Conservation (phyloP, 2,113 vertebrate species). For the Hemiscyllium ocellatum region DNA sequence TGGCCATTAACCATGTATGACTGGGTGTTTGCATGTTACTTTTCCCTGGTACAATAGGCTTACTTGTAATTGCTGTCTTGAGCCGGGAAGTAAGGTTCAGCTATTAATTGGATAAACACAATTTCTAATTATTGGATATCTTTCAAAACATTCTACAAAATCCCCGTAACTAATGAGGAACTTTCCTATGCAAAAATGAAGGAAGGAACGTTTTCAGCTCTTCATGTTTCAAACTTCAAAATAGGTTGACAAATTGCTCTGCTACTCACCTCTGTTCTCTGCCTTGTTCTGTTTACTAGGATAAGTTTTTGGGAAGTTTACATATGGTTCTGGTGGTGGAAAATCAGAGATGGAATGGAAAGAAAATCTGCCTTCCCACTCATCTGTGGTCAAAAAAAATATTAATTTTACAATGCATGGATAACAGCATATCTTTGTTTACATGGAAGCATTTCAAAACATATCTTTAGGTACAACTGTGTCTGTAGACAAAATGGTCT, state of each 20-base stretch:
- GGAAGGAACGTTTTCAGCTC: background rate
- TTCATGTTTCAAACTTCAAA: slow-evolving; percentile 12
- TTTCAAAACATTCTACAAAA: background rate
- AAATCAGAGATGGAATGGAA: slow-evolving; percentile 88
- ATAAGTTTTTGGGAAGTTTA: slow-evolving; percentile 77
- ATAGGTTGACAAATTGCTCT: background rate
- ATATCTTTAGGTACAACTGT: background rate
- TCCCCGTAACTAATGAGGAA: background rate
- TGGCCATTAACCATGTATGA: background rate
- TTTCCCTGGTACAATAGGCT: background rate
- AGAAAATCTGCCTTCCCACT: slow-evolving; percentile 87
- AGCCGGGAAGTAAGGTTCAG: background rate
- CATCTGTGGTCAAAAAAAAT: slow-evolving; percentile 64
- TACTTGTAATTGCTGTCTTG: background rate
- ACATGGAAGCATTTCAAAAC: background rate
- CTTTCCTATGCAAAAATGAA: slow-evolving; percentile 19
- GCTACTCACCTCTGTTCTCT: slow-evolving; percentile 74
- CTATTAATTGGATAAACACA: background rate
- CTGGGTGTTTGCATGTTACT: background rate
- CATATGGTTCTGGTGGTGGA: slow-evolving; percentile 85
- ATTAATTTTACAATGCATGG: background rate
- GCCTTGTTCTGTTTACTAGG: slow-evolving; percentile 81
- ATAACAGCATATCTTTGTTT: background rate
- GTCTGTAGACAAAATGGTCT: too few relatives aligned
- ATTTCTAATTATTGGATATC: background rate